Evolutionary conservation across 1,140 invertebrate species (phyloP).

Genomic region (Ooceraea biroi): DNA sequence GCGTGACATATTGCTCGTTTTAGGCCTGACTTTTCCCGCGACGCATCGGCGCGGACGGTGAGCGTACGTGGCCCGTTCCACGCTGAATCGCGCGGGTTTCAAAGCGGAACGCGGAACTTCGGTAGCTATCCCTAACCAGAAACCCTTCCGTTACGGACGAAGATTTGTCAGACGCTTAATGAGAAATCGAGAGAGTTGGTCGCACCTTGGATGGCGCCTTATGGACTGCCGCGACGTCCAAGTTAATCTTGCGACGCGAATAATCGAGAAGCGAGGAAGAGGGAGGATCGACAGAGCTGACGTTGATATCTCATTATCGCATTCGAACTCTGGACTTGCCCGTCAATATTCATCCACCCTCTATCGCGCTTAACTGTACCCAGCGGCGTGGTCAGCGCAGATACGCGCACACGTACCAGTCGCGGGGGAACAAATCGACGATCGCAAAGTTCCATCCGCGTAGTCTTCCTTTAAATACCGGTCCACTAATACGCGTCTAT

Average conservation of each 20-base stretch:
- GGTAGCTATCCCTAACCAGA: too few species aligned
- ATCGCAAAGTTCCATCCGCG: neutral
- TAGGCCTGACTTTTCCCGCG: neutral
- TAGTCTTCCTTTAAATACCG: conserved; percentile 30
- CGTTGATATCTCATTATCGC: neutral
- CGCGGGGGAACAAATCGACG: neutral
- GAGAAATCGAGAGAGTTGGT: too few species aligned
- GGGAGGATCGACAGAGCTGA: neutral
- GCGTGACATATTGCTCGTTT: conserved; percentile 50
- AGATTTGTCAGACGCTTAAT: too few species aligned
- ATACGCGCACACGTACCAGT: conserved; percentile 1
- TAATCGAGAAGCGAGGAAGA: too few species aligned
- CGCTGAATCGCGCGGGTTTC: neutral
- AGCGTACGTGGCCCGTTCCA: neutral
- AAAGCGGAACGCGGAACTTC: neutral
- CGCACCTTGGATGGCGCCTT: too few species aligned
- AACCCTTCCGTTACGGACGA: too few species aligned
- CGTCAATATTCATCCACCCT: neutral
- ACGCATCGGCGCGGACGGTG: neutral
- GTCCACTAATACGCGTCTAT: conserved; percentile 22
- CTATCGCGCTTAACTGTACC: conserved; percentile 33
- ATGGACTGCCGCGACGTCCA: too few species aligned
- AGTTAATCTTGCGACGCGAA: too few species aligned
- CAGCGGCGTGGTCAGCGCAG: neutral
- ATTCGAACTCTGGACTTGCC: neutral